Conservation (phyloP, 2,888 invertebrate genomes). For the Celastrina argiolus region DNA sequence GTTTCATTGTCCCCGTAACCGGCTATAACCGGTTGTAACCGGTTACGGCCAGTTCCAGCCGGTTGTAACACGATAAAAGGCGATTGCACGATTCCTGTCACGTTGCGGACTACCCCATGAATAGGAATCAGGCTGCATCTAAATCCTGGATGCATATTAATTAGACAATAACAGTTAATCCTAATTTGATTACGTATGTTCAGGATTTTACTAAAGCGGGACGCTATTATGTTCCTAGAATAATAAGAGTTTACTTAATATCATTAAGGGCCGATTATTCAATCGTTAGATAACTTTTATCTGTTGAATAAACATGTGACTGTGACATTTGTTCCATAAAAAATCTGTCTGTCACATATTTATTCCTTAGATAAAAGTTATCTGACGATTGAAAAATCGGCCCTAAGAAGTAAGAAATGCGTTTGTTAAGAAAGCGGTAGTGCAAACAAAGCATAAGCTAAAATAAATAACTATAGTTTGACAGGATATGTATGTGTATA, state of each 20-base stretch:
- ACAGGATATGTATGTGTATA: no score
- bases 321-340: no score
- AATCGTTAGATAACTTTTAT: no score
- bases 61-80: slow-evolving; percentile 53
- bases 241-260: not conserved
- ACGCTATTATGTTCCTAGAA: not conserved
- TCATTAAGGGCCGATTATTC: no score
- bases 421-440: no score
- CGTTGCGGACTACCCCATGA: slow-evolving; percentile 45
- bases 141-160: slow-evolving; percentile 34
- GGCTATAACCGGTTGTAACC: slow-evolving; percentile 9
- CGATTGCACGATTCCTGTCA: slow-evolving; percentile 51
- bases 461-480: no score
- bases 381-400: no score
- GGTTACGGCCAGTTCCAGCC: slow-evolving; percentile 29
- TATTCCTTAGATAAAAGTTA: no score
- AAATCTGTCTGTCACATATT: no score
- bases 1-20: slow-evolving; percentile 12
- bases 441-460: no score
- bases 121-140: slow-evolving; percentile 48
- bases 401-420: no score
- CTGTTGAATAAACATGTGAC: no score
- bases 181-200: slow-evolving; percentile 14
- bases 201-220: not conserved
- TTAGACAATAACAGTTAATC: not conserved